A percentile compares a stretch with the other conserved stretches of the same genome.
Evolutionary conservation across 2,113 vertebrate species (phyloP).

Genomic region (Dunckerocampus dactyliophorus): DNA sequence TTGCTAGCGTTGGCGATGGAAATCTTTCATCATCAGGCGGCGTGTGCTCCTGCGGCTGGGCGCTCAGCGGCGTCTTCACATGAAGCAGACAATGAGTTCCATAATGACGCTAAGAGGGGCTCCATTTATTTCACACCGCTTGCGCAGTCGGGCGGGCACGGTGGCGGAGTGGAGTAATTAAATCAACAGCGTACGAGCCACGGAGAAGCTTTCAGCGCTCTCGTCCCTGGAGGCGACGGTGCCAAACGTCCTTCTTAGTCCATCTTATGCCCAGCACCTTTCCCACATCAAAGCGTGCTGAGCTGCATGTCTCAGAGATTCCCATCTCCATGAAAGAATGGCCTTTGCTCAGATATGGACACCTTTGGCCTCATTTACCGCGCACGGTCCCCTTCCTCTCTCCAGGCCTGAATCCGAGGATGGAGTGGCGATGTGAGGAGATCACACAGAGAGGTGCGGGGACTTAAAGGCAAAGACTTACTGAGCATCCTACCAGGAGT

Average conservation of each 20-base stretch:
- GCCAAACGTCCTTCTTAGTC: conserved; percentile 55
- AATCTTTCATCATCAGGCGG: conserved; percentile 17
- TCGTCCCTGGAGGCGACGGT: conserved; percentile 58
- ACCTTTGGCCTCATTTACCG: conserved; percentile 73
- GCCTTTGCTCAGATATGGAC: conserved; percentile 70
- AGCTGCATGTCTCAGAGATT: conserved; percentile 62
- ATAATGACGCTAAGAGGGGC: conserved; percentile 37
- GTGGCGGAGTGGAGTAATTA: conserved; percentile 51
- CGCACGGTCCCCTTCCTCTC: conserved; percentile 50
- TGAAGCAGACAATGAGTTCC: conserved; percentile 43
- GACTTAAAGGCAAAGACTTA: conserved; percentile 73
- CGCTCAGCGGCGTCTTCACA: conserved; percentile 34
- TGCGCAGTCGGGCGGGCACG: neutral
- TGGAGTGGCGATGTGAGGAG: conserved; percentile 66
- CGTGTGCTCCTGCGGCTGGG: conserved; percentile 32
- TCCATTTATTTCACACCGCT: conserved; percentile 31
- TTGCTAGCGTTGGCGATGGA: conserved; percentile 44
- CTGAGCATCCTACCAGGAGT: conserved; percentile 70
- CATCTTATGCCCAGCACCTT: conserved; percentile 62
- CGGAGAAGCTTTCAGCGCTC: conserved; percentile 32
- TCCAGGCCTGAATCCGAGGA: conserved; percentile 57
- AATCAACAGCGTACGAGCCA: conserved; percentile 58
- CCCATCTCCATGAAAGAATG: conserved; percentile 72
- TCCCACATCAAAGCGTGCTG: conserved; percentile 72
- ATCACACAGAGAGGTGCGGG: conserved; percentile 69